Base-by-base conservation (phyloP, 1,140 invertebrate species). In the Calliphora vicina region DNA sequence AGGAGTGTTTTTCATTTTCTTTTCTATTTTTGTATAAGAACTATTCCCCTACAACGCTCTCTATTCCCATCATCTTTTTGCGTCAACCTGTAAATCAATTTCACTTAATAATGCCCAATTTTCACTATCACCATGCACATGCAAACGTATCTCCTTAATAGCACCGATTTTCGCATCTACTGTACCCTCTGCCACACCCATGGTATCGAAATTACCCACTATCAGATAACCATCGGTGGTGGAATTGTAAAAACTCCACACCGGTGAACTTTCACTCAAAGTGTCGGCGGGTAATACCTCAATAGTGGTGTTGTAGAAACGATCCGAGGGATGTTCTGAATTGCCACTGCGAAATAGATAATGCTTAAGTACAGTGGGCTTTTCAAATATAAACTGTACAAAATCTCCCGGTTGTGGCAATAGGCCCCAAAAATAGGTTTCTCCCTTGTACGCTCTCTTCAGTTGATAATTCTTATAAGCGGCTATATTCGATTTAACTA, bases 21-120 rank as follows among this genome's bases (percentile, higher is more conserved):
- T 23, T 26, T 2, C 71, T 8, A 26, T 20, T 9, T 26, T 0
- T 26, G 26, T n/a, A 13, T 20, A 20, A 23, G 61, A 4, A 25
- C 17, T 9, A 23, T 23, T 71, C 67, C 23, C 20, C 17, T 71
- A n/a, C 10, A 4, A n/a, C 67, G 2, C 71, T 81, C 82, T 85
- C 86, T 87, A 15, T 35, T 81, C 20, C 86, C 86, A 61, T 81
- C 88, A 45, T 82, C 87, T 72, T 82, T 85, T 78, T 45, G 2
- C 43, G 27, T 84, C 84, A 76, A 91, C 91, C 93, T 92, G 97
- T 95, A 89, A 84, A 50, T 89, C 88, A 61, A 89, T 89, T 93
- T 98, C 97, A 88, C 96, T 97, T 20, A 98, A 92, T 85, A 98
- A 96, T 0, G 95, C 96, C 97, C 97, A 98, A 90, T 96, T 96